Percentiles rank a stretch among this genome's conserved stretches.
Evolutionary conservation across 1,140 invertebrate species (phyloP).

Genomic region (Grapholita molesta): DNA sequence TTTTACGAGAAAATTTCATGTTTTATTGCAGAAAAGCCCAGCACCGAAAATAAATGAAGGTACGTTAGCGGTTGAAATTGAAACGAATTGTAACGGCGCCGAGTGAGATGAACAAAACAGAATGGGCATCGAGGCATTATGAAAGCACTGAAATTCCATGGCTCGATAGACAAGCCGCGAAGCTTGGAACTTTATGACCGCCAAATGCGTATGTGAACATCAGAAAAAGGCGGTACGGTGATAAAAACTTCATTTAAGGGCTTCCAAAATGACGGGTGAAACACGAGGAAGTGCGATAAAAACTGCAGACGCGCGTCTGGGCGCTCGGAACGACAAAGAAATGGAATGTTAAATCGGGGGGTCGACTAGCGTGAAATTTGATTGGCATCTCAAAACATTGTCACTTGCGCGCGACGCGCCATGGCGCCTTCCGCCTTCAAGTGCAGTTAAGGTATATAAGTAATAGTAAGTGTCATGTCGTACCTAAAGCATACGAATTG

Average conservation of each 20-base stretch:
- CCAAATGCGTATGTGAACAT: slow-evolving; percentile 47
- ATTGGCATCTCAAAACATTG: slow-evolving; percentile 31
- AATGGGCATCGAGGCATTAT: slow-evolving; percentile 29
- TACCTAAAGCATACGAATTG: no score
- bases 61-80: slow-evolving; percentile 21
- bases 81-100: slow-evolving; percentile 18
- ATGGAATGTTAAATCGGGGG: slow-evolving; percentile 35
- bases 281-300: slow-evolving; percentile 52
- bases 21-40: neutral
- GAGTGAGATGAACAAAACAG: slow-evolving; percentile 20
- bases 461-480: no score
- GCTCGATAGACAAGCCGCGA: slow-evolving; percentile 32
- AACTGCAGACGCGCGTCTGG: slow-evolving; percentile 37
- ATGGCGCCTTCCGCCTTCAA: neutral
- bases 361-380: slow-evolving; percentile 50
- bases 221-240: slow-evolving; percentile 44
- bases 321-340: slow-evolving; percentile 33
- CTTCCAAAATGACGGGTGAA: slow-evolving; percentile 53
- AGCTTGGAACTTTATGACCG: slow-evolving; percentile 43
- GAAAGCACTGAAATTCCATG: slow-evolving; percentile 34
- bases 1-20: neutral
- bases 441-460: no score
- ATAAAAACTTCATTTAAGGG: slow-evolving; percentile 56
- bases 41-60: slow-evolving; percentile 11
- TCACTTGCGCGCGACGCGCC: slow-evolving; percentile 8